Percentiles rank a stretch among this genome's conserved stretches.
phyloP scores from a whole-genome alignment of 2,888 invertebrate species.

The Agriopis leucophaearia region DNA sequence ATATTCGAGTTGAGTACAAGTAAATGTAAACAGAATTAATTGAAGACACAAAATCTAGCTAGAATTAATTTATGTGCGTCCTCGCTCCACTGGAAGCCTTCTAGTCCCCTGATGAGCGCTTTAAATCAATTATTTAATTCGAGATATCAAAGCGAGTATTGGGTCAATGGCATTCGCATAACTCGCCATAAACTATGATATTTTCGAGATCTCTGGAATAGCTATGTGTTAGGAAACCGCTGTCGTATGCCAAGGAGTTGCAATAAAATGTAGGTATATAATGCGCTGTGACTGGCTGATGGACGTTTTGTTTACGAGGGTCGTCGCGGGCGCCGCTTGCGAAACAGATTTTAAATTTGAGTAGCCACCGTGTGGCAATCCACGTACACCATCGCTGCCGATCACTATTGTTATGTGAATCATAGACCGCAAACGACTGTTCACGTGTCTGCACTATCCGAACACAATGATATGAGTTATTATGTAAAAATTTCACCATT shows the following conservation, averaged over 20 bases:
- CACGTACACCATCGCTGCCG: conserved; percentile 57
- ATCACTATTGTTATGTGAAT: conserved; percentile 57
- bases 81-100: conserved; percentile 52
- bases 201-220: conserved; percentile 64
- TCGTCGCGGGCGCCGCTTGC: conserved; percentile 57
- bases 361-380: conserved; percentile 60
- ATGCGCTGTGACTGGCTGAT: conserved; percentile 56
- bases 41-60: conserved; percentile 32
- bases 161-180: conserved; percentile 72
- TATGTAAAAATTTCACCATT: conserved; percentile 36
- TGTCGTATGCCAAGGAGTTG: conserved; percentile 65
- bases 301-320: conserved; percentile 73
- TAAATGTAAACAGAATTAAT: conserved; percentile 27
- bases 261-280: conserved; percentile 62
- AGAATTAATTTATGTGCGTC: conserved; percentile 45
- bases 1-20: conserved; percentile 14
- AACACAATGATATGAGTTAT: conserved; percentile 34
- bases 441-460: conserved; percentile 37
- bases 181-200: conserved; percentile 59
- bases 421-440: conserved; percentile 46
- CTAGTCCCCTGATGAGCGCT: conserved; percentile 43
- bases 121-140: conserved; percentile 49
- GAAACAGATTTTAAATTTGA: conserved; percentile 64
- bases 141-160: conserved; percentile 58
- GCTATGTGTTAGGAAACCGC: conserved; percentile 64